These are phyloP conservation scores for Carposina sasakii DNA, from an alignment of 1,140 invertebrate genomes.

Conservation along the genomic window DNA sequence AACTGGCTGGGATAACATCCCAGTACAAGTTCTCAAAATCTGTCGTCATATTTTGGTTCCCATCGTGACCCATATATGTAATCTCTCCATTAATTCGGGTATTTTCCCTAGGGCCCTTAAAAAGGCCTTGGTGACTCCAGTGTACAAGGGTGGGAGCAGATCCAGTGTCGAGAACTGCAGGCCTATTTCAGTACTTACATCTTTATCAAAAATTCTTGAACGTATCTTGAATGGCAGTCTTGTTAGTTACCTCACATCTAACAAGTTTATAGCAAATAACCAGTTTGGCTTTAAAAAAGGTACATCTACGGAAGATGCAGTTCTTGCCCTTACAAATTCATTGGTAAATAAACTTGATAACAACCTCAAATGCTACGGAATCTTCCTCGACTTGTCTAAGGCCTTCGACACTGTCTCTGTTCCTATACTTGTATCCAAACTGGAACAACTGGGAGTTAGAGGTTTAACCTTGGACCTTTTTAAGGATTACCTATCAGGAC, in stretches of 20 bases:
- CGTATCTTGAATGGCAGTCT: neutral
- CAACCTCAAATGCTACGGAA: too few species aligned
- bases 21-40: neutral
- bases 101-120: neutral
- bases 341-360: too few species aligned
- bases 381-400: too few species aligned
- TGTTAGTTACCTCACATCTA: neutral
- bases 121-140: neutral
- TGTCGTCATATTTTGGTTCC: neutral
- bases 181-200: neutral
- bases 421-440: too few species aligned
- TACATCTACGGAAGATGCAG: too few species aligned
- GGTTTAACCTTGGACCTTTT: too few species aligned
- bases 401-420: too few species aligned
- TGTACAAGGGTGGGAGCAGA: slow-evolving; percentile 3
- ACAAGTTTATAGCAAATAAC: too few species aligned
- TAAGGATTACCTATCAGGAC: too few species aligned
- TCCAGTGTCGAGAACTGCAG: neutral
- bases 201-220: neutral
- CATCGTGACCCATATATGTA: neutral
- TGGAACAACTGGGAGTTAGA: too few species aligned
- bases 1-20: neutral
- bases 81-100: neutral
- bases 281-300: too few species aligned
- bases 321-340: too few species aligned